Evolutionary conservation across 2,888 invertebrate species (phyloP), one percentile per base, ranked within the genome.

Genomic region (Agrotis exclamationis): DNA sequence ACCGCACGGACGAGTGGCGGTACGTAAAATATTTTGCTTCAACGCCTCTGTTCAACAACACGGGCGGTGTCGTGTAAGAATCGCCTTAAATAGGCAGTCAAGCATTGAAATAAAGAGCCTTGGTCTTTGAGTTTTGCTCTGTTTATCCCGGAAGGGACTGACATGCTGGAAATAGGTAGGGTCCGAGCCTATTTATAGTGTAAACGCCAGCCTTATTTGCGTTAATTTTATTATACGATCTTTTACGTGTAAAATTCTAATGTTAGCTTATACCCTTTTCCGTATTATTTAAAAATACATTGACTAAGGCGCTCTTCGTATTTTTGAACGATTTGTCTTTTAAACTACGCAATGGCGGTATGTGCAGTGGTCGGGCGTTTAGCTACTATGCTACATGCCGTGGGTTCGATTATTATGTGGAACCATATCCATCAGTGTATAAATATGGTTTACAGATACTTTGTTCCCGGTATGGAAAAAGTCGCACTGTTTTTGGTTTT

Each of bases 91-190:
- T 16, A 45, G 20, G 47, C 45, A 18, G 51, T 22, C 22, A 1
- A 20, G 20, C 16, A 16, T 65, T 50, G 22, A 45, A 28, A 58
- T 39, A 65, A 45, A 65, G 53, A 54, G 20, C 33, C 44, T 20
- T 33, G 28, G 20, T 24, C 44, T 39, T 45, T n/a, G 9, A 39
- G 54, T 62, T 22, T 7, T 47, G 58, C 58, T 63, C 47, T 57
- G 24, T 57, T 22, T 47, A 67, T 48, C 47, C 67, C 67, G 80
- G 74, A 77, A 79, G 59, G 74, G 74, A 67, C 80, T 45, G 57
- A 53, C 67, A 18, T 44, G 20, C 57, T 28, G 18, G 44, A 67
- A 71, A 51, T 64, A 56, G 28, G 45, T 24, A 18, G 24, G 57
- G 13, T 3, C 45, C 45, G 48, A 18, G 44, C 33, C 44, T 60